Evolutionary conservation across 2,797 vertebrate genomes (phyloP), one percentile per base, ranked within the genome.

Genomic region (Euphonia xanthogaster): DNA sequence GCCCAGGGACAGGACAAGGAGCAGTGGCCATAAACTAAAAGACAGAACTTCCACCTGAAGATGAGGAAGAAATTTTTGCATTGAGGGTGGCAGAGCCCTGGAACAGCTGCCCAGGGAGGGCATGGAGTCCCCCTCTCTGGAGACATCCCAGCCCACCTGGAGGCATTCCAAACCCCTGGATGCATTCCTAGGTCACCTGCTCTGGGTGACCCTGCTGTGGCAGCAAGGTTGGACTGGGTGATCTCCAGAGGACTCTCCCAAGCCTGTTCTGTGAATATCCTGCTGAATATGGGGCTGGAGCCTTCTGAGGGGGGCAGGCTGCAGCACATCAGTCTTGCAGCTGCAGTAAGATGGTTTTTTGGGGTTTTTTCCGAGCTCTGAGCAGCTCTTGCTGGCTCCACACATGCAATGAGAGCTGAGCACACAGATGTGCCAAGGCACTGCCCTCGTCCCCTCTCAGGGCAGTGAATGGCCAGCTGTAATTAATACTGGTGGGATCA

Each of bases 401-500:
- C 61, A 44, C 2, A 12, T 2, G 24, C 6, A 33, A 1, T 22
- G 74, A 40, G 48, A 87, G 31, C 25, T 27, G 30, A 61, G 25
- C 37, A 48, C 37, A 21, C 3, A 39, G 55, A 30, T 25, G 31
- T 17, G 40, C 35, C 60, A 50, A 63, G 42, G 22, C n/a, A 28
- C 51, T 76, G 63, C 39, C 45, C 48, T 30, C 24, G 47, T 53
- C 81, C 62, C 33, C 54, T 23, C 42, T 71, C 35, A 6, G 31
- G 45, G 54, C n/a, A 53, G 18, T 25, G 40, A 84, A 48, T 39
- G 67, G 10, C 42, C 65, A 70, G 33, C 67, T 89, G 68, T 87
- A 89, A 93, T 95, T 91, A 77, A 80, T 77, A 45, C 80, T 7
- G 10, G 39, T 80, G 75, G 78, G 61, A 93, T 85, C 54, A 27